Conservation (phyloP, 2,888 invertebrate species). For the Eurytoma adleriae region DNA sequence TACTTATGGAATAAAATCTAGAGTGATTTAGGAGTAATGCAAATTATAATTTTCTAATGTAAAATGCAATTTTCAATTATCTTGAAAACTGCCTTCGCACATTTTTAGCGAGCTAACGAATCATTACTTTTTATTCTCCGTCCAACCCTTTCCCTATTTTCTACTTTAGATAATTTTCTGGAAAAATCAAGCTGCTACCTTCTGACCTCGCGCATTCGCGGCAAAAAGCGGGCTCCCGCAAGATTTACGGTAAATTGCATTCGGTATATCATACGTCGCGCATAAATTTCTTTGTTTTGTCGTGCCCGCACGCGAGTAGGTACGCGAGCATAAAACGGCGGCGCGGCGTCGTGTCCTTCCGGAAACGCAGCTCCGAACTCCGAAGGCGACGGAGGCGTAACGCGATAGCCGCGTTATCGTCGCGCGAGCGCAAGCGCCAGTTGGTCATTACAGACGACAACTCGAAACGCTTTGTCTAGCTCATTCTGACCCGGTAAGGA, state of each 20-base stretch:
- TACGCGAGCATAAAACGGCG: background rate
- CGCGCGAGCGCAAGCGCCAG: conserved; percentile 10
- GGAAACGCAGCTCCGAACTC: conserved; percentile 49
- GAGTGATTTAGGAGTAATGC: no score
- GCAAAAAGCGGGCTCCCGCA: conserved; percentile 5
- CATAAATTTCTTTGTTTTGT: conserved; percentile 44
- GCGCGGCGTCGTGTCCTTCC: conserved; percentile 18
- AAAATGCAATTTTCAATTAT: no score
- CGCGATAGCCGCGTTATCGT: conserved; percentile 43
- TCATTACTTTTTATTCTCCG: no score
- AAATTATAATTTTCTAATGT: no score
- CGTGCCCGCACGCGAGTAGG: background rate
- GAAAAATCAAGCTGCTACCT: conserved; percentile 10
- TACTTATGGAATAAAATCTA: no score
- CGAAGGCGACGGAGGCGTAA: conserved; percentile 27
- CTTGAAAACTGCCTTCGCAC: no score
- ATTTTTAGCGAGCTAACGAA: no score
- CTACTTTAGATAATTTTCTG: no score
- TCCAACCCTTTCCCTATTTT: no score
- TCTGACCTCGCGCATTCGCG: conserved; percentile 9
- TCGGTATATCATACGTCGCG: conserved; percentile 34
- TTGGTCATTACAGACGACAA: conserved; percentile 39
- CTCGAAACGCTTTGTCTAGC: conserved; percentile 38
- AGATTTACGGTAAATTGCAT: conserved; percentile 52
- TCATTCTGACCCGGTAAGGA: background rate